Conservation (phyloP, 2,113 vertebrate species). For the Alouatta palliata region DNA sequence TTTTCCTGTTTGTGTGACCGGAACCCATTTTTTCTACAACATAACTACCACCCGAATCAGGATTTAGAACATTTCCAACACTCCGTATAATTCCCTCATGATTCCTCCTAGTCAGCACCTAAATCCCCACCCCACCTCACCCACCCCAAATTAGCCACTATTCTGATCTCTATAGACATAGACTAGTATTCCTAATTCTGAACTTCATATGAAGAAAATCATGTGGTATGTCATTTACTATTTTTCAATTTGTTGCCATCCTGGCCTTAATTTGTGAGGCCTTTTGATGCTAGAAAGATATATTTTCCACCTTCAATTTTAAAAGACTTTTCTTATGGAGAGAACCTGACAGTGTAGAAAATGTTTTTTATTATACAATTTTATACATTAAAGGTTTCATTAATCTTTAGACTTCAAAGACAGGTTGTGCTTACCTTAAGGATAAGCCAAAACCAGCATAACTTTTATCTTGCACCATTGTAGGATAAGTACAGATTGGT, state of each 20-base stretch:
- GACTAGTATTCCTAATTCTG: not conserved
- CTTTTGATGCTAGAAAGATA: constrained; percentile 28
- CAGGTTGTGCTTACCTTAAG: constrained; percentile 1
- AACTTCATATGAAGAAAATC: not conserved
- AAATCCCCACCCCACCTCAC: not conserved
- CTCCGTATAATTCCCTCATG: not conserved
- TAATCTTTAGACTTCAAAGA: constrained; percentile 55
- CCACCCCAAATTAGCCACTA: not conserved
- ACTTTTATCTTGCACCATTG: not conserved
- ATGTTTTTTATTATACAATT: constrained; percentile 25
- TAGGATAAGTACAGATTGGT: not conserved
- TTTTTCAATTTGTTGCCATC: not conserved
- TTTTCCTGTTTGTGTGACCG: too few relatives aligned
- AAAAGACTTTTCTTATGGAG: not conserved
- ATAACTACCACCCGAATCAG: not conserved
- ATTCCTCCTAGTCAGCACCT: not conserved
- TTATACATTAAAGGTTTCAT: not conserved
- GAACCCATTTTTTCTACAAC: too few relatives aligned
- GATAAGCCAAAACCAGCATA: not conserved
- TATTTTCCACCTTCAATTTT: not conserved
- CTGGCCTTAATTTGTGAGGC: not conserved
- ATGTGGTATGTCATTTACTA: not conserved
- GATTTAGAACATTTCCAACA: not conserved
- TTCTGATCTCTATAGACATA: not conserved
- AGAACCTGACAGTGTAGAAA: not conserved